Evolutionary conservation across 30 jellyfish, hydroid and myxozoan species (phyloP), one percentile per base, ranked within the genome.

Genomic region (Mastigias papua): DNA sequence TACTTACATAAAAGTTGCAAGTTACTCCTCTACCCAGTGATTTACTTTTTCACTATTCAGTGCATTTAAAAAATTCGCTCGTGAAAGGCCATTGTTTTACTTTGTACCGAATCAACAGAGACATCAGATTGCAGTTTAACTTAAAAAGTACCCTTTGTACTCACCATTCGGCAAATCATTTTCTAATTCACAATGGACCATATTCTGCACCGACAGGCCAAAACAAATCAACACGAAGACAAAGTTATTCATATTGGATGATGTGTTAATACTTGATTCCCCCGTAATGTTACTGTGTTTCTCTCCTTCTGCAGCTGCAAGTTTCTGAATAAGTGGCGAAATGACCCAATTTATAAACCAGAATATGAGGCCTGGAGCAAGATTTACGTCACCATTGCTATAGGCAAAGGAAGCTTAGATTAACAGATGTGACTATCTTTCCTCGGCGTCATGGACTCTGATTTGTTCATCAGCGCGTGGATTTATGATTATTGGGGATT

Each of bases 371-470:
- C 74, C 74, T 25, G 1, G 37, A 63, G 74, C 74, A 25, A 2
- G 25, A 54, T 19, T 25, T 20, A 7, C 26, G 74, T 23, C 74
- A 26, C 20, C 74, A 63, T 63, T 27, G 74, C 74, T 63, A 27
- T 7, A 25, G 74, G 74, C 74, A 25, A 22, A 63, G 74, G 74
- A 63, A 63, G 37, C 26, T 17, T 27, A 9, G 74, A 63, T 63
- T 27, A 27, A 13, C 74, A 54, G 17, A 21, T 21, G 7, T 54
- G 20, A 54, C 7, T 16, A 54, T 54, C 67, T 54, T 54, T 54
- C 67, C 67, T 54, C 2, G 67, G 67, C 20, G 67, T 54, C 67
- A 54, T 54, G 27, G 54, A 8, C 7, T 42, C 13, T 15, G 13
- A 42, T 4, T 42, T 42, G 13, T 42, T 42, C 54, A 15, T 42